phyloP scores from a whole-genome alignment of 2,113 vertebrate genomes.

The Porphyrio hochstetteri region DNA sequence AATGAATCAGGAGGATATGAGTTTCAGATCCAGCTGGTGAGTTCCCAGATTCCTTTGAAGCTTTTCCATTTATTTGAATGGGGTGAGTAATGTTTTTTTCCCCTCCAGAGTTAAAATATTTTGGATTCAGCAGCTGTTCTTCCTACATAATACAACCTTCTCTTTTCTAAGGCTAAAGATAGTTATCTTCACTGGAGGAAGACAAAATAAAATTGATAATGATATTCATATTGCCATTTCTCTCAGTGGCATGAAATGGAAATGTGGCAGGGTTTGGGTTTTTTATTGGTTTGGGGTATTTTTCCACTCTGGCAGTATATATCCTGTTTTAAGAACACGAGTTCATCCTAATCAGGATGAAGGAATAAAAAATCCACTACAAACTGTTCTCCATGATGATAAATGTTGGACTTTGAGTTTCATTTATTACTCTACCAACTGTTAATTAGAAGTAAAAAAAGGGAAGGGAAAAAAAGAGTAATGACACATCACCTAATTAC shows the following conservation, averaged over 20 bases:
- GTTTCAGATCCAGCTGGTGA: not conserved
- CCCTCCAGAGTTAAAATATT: not conserved
- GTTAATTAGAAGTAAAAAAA: not conserved
- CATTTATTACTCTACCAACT: not conserved
- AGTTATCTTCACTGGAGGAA: not conserved
- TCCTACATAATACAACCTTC: not conserved
- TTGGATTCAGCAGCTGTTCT: slow-evolving; percentile 5
- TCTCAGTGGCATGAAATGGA: not conserved
- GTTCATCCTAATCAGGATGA: not conserved
- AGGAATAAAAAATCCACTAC: not conserved
- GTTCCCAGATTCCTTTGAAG: not conserved
- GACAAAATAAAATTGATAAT: not conserved
- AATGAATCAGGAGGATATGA: not conserved
- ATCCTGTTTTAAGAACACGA: not conserved
- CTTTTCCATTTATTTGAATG: not conserved
- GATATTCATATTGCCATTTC: not conserved
- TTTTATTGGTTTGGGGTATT: not conserved
- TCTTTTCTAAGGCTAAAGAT: not conserved
- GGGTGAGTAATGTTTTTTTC: not conserved
- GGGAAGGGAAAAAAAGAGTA: not conserved
- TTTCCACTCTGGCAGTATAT: not conserved
- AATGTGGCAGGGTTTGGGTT: not conserved
- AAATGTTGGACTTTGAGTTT: not conserved
- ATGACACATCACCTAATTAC: not conserved
- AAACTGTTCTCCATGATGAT: not conserved